Conservation (phyloP, 2,888 invertebrate species). For the Ferrisia virgata region DNA sequence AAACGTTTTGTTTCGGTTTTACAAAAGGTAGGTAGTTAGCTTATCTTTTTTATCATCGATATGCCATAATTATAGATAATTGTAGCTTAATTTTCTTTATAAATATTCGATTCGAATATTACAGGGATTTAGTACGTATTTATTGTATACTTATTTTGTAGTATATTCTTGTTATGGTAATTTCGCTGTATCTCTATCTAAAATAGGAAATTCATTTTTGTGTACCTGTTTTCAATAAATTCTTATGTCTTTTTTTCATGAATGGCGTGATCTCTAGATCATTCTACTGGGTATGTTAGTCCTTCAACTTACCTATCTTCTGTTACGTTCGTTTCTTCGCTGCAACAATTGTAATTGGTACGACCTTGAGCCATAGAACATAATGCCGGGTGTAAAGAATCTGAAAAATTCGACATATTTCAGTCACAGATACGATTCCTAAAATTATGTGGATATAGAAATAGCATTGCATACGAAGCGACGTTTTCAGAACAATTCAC, state of each 20-base stretch:
- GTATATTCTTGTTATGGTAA: slow-evolving; percentile 7
- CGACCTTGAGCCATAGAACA: neutral
- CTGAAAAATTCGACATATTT: neutral
- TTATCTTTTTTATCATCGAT: slow-evolving; percentile 41
- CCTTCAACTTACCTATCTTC: too few species aligned
- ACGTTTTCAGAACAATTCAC: too few species aligned
- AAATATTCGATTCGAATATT: neutral
- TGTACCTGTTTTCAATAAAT: neutral
- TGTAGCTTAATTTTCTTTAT: slow-evolving; percentile 31
- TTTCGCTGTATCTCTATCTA: neutral
- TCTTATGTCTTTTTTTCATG: neutral
- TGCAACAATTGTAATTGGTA: neutral
- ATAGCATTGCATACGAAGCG: too few species aligned
- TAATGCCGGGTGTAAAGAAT: neutral
- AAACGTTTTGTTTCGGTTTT: neutral
- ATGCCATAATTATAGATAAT: slow-evolving; percentile 12
- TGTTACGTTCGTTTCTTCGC: neutral
- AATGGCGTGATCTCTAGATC: too few species aligned
- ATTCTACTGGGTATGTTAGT: too few species aligned
- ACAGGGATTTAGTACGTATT: slow-evolving; percentile 38
- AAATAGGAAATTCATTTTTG: neutral
- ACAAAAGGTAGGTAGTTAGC: slow-evolving; percentile 1
- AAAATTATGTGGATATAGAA: too few species aligned
- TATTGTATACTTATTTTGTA: neutral
- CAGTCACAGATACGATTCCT: neutral